Evolutionary conservation across 92 coral and sea anemone species (phyloP), one percentile per base, ranked within the genome.

Genomic region (Scolanthus callimorphus): DNA sequence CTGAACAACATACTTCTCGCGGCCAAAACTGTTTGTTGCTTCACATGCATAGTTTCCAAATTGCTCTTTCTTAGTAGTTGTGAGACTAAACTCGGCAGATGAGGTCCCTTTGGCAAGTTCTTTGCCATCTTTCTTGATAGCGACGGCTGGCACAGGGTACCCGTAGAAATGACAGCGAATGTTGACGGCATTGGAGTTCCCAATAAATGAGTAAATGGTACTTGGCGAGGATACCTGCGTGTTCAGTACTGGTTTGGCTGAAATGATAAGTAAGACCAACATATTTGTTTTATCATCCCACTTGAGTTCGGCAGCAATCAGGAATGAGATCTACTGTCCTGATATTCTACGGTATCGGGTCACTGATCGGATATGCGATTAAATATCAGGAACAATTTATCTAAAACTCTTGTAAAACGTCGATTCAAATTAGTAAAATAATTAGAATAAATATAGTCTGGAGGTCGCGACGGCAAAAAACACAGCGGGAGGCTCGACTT

Each of bases 81-180:
- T 41, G 3, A 67, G 20, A 12, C 27, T 46, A 3, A 70, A 28
- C 2, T 46, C 46, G 24, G 67, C 82, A 17, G 48, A 30, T 6
- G 25, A 12, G 29, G 80, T 69, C 10, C 85, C 95, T 19, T 1
- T 29, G 2, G 60, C 71, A 23, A 86, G 20, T 41, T 38, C 50
- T 3, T 60, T 60, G 20, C 78, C 89, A 63, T 73, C 73, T 20
- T 39, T 49, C 13, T 29, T 23, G 69, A 86, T 71, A 20, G 49
- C 73, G 25, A 86, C 84, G 22, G 48, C n/a, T 0, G 95, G 95
- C 4, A 47, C 43, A 12, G 95, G 95, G 39, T 43, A 73, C n/a
- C 95, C 95, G 47, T 21, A 71, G 74, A 86, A 86, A 29, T 19
- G 45, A 49, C 95, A 86, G 0, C 57, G 43, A 10, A 86, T 34